Conservation (phyloP, 2,797 vertebrate genomes). For the Clarias pachynema region DNA sequence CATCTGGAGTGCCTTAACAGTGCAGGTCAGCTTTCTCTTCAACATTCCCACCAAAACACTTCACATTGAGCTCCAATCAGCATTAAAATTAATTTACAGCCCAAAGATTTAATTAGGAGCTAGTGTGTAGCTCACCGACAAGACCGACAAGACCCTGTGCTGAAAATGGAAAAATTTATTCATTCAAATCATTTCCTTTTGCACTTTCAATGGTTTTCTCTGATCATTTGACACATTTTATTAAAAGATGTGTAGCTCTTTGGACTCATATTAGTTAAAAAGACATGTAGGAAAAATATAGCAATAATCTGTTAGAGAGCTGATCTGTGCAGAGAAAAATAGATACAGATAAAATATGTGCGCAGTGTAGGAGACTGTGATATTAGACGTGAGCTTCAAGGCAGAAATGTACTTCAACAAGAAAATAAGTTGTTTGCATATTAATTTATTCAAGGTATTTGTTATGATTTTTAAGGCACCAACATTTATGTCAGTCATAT, state of each 20-base stretch:
- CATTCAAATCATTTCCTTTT: not conserved
- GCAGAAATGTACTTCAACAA: not conserved
- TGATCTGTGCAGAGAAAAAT: not conserved
- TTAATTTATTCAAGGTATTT: not conserved
- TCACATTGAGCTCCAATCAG: not conserved
- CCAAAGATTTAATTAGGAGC: not conserved
- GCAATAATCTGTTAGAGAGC: not conserved
- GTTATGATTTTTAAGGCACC: not conserved
- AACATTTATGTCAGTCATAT: not conserved
- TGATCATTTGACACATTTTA: not conserved
- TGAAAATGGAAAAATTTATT: not conserved
- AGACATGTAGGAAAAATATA: not conserved
- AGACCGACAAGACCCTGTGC: not conserved
- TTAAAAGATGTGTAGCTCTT: not conserved
- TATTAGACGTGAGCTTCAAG: not conserved
- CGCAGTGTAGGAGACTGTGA: not conserved
- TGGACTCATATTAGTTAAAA: not conserved
- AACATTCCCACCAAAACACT: not conserved
- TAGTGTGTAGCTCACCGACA: not conserved
- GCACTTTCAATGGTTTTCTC: not conserved
- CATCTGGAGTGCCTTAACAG: conserved; percentile 78
- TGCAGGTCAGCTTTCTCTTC: conserved; percentile 78
- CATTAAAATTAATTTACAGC: not conserved
- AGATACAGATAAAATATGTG: not conserved
- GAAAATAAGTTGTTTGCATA: not conserved